Evolutionary conservation across 1,140 invertebrate species (phyloP).

Genomic region (Sitodiplosis mosellana): DNA sequence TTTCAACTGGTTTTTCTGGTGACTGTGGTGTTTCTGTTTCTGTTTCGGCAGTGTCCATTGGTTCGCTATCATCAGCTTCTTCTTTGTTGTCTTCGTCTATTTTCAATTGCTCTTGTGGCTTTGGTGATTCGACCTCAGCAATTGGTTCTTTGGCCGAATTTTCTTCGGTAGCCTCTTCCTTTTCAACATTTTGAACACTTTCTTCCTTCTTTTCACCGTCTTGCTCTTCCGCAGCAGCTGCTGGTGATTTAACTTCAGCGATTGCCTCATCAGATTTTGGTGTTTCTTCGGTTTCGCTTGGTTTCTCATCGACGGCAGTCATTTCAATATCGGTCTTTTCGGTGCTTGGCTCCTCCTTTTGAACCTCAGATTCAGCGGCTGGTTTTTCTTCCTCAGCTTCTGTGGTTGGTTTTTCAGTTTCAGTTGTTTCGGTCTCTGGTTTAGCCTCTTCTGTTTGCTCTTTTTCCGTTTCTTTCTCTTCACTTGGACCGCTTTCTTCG

Average conservation of each 20-base stretch:
- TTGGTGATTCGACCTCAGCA: background rate
- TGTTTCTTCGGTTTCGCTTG: background rate
- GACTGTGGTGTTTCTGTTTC: constrained; percentile 4
- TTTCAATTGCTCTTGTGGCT: constrained; percentile 10
- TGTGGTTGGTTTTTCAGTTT: constrained; percentile 10
- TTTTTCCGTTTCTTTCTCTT: constrained; percentile 6
- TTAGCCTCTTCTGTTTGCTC: constrained; percentile 1
- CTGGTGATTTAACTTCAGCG: background rate
- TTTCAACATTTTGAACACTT: constrained; percentile 5
- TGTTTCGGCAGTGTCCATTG: constrained; percentile 6
- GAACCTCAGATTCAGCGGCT: no score
- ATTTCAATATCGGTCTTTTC: constrained; percentile 20
- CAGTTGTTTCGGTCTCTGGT: constrained; percentile 8
- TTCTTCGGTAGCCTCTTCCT: constrained; percentile 7
- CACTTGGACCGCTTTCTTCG: constrained; percentile 3
- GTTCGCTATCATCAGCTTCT: constrained; percentile 8
- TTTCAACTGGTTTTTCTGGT: constrained; percentile 2
- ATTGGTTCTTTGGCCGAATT: constrained; percentile 11
- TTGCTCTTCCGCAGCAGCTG: background rate
- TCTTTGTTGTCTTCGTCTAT: constrained; percentile 5
- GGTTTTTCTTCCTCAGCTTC: constrained; percentile 31
- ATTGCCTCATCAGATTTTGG: constrained; percentile 5
- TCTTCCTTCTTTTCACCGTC: constrained; percentile 1
- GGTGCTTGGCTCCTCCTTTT: constrained; percentile 25
- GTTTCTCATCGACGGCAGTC: background rate